Percentiles rank a stretch among this genome's conserved stretches.
Evolutionary conservation across 2,113 vertebrate genomes (phyloP).

Genomic region (Pogonocichla stellata): DNA sequence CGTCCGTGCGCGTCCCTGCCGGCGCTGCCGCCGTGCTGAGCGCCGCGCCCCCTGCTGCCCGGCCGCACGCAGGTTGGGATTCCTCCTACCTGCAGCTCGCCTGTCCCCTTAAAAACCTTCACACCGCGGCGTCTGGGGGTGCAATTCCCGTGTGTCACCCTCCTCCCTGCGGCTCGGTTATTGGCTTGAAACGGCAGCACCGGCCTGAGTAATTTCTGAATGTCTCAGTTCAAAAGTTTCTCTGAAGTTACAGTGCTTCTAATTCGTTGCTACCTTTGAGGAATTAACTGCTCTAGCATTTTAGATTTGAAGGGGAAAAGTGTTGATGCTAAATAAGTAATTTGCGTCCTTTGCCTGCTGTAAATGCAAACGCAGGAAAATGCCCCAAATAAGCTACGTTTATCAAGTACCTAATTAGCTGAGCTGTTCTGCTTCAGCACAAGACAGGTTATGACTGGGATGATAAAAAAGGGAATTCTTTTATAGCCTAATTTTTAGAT

Average conservation of each 20-base stretch:
- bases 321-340: not conserved
- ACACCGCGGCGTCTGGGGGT: too few species aligned
- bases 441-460: conserved; percentile 61
- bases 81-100: too few species aligned
- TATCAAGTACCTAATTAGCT: conserved; percentile 65
- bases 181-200: not conserved
- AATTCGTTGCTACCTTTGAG: not conserved
- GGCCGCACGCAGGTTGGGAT: too few species aligned
- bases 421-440: conserved; percentile 36
- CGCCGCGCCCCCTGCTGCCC: too few species aligned
- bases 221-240: not conserved
- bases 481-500: conserved; percentile 51
- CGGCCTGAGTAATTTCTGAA: not conserved
- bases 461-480: conserved; percentile 59
- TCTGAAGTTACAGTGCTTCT: not conserved
- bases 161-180: not conserved
- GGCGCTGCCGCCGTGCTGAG: too few species aligned
- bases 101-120: too few species aligned
- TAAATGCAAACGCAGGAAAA: conserved; percentile 51
- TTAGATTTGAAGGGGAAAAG: conserved; percentile 28
- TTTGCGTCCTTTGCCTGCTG: conserved; percentile 19
- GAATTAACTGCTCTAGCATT: conserved; percentile 43
- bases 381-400: conserved; percentile 39
- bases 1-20: too few species aligned
- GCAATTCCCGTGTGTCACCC: too few species aligned